Evolutionary conservation across 1,140 invertebrate genomes (phyloP), one percentile per base, ranked within the genome.

Genomic region (Anoplophora glabripennis): DNA sequence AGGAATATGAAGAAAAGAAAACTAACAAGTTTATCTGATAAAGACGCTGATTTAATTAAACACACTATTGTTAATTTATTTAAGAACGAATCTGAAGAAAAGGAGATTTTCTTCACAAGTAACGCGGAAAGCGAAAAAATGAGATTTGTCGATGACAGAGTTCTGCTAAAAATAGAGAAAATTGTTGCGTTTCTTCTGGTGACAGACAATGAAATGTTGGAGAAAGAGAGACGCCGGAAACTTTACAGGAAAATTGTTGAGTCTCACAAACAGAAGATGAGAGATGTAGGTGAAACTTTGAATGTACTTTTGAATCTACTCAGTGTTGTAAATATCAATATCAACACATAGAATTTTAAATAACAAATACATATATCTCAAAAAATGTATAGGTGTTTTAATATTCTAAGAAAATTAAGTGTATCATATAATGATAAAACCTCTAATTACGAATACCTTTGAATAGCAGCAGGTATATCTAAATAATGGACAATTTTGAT

Each of bases 151-250:
- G 52, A 54, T 34, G 52, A 54, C 44, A 7, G 21, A 12, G 33
- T 28, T 18, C 14, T 54, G 7, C 5, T 28, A 11, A 54, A 44
- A 41, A 45, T 54, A 41, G 52, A 54, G 38, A 36, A 58, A 28
- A 5, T 28, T 28, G 21, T 28, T 28, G 5, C 34, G 35, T 7
- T 1, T 14, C 44, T n/a, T 42, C 44, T 8, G 34, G 11, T 7
- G 2, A 4, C 38, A n/a, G 11, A 12, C 7, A 4, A 40, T n/a
- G 28, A 49, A 14, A 5, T 10, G 7, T n/a, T 8, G n/a, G 47
- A 37, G n/a, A n/a, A 36, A 49, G 9, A 28, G 21, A 28, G 21
- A 28, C 21, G 21, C 21, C 2, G 21, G 21, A 28, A 28, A 28
- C 21, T 49, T 5, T 37, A 49, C 28, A 17, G 12, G 34, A 36